Conservation (phyloP, 1,140 invertebrate species). For the Stenopsyche tienmushanensis region DNA sequence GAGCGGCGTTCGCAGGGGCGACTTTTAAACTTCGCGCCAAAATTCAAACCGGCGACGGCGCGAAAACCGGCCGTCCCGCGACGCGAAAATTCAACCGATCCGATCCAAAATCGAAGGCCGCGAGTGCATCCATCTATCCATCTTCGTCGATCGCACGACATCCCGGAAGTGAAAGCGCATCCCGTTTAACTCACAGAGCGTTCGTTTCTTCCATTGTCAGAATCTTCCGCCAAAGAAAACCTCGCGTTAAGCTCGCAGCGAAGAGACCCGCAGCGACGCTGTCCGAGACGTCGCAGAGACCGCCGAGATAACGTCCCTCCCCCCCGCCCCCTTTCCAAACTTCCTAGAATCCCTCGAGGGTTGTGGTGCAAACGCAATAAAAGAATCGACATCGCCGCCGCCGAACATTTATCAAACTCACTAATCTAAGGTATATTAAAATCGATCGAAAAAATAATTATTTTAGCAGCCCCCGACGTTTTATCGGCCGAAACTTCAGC, state of each 20-base stretch:
- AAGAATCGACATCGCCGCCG: constrained; percentile 3
- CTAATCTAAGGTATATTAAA: not conserved
- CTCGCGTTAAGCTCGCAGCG: constrained; percentile 15
- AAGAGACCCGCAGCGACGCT: not conserved
- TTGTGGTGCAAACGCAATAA: constrained; percentile 11
- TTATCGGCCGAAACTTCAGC: not conserved
- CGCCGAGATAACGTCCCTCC: not conserved
- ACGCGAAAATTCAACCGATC: no score
- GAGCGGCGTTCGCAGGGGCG: no score
- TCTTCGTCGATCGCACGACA: no score
- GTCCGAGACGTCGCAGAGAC: not conserved
- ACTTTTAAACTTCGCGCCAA: no score
- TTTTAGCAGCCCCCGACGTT: not conserved
- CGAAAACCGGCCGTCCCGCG: no score
- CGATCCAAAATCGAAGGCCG: no score
- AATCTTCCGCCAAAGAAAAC: constrained; percentile 13
- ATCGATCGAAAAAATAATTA: constrained; percentile 4
- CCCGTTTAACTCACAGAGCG: no score
- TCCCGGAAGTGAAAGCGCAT: no score
- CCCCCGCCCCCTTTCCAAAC: not conserved
- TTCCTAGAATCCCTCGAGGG: not conserved
- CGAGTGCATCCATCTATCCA: no score
- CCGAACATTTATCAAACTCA: not conserved
- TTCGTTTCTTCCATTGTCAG: constrained; percentile 18
- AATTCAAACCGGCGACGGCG: no score